These are phyloP conservation scores for Corythornis vintsioides DNA, from an alignment of 2,113 vertebrate genomes.

Conservation along the genomic window DNA sequence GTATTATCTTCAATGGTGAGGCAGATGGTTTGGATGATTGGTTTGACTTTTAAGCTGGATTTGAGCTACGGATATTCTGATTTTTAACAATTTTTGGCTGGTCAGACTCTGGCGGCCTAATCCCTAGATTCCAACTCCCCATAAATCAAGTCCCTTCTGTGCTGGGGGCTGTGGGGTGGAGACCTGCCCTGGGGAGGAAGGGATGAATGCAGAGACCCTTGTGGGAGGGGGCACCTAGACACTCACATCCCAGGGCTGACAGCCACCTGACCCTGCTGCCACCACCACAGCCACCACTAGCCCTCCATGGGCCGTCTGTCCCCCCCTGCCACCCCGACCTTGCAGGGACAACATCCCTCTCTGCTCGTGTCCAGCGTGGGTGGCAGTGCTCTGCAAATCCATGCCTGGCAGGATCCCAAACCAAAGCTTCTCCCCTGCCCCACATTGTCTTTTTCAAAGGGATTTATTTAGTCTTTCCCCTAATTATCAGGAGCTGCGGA, in stretches of 20 bases:
- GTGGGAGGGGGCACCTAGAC: neutral
- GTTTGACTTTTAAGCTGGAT: conserved; percentile 73
- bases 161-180: accelerated
- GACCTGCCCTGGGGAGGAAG: neutral
- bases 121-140: neutral
- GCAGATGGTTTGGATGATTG: conserved; percentile 72
- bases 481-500: neutral
- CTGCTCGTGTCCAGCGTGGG: neutral
- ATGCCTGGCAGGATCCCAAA: neutral
- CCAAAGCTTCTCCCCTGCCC: neutral
- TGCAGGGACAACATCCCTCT: neutral
- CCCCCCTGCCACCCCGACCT: neutral
- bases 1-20: conserved; percentile 49
- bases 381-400: neutral
- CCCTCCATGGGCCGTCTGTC: accelerated
- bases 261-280: accelerated
- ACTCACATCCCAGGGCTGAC: neutral
- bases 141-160: neutral
- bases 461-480: conserved; percentile 14
- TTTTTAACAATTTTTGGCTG: conserved; percentile 65
- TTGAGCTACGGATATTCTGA: conserved; percentile 64
- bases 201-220: neutral
- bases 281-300: accelerated
- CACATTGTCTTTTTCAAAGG: neutral
- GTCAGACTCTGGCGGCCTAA: neutral